Base-by-base conservation (phyloP, 2,797 vertebrate genomes). In the Anableps anableps region DNA sequence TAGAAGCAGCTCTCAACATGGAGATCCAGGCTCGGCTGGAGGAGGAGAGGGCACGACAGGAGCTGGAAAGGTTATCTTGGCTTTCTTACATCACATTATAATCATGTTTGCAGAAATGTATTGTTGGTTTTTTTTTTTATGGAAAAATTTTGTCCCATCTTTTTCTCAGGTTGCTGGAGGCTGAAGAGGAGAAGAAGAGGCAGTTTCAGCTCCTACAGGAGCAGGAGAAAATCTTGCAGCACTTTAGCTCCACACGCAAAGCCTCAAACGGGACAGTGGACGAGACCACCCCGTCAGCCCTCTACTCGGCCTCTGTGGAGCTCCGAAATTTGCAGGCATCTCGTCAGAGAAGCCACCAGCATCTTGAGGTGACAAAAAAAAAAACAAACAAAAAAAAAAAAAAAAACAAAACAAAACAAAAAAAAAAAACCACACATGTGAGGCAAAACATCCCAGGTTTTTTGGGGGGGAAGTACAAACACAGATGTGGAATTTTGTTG, bases 1-100 rank as follows among this genome's bases (percentile, higher is more conserved):
- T 96, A 75, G 95, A 96, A 82, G 91, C 83, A 2, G 95, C 95
- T 0, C 95, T 96, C 38, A 91, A 94, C 76, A 83, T 93, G 77
- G 94, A 97, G 93, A 96, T 96, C 71, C 95, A 95, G 82, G 95
- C 95, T 7, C 94, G 93, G 17, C 80, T 92, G 83, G 95, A 96
- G 90, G 96, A 97, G 90, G 96, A 97, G 87, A 77, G 85, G 34
- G 93, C 81, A 50, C 91, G 95, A n/a, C 92, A 88, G 80, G 95
- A 96, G 55, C 92, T 96, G 73, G 91, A 96, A 82, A 93, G 92
- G 96, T 96, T 48, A 58, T 62, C 36, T 21, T 2, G 1, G 1
- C 13, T 76, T 72, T 70, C 8, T n/a, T 43, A n/a, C 11, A 0
- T 71, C 41, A 29, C 26, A 2, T 45, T 71, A 29, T 71, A 45